Conservation (phyloP, 2,797 vertebrate species). For the Protonibea diacanthus region DNA sequence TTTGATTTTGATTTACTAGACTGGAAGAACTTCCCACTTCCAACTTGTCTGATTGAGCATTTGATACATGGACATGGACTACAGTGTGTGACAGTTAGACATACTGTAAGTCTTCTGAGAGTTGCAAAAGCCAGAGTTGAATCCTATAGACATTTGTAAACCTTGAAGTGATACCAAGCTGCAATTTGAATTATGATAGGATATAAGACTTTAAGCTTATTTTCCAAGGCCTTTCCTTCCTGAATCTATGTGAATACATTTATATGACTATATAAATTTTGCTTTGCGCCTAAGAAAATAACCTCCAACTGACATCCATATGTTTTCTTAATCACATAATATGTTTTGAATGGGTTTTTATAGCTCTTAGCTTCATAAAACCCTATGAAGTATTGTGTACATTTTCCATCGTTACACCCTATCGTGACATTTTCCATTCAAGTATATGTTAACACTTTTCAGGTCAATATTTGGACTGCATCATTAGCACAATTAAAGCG, state of each 20-base stretch:
- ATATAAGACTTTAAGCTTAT: conserved; percentile 30
- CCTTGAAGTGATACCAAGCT: conserved; percentile 34
- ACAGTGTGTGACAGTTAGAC: conserved; percentile 14
- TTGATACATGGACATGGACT: conserved; percentile 14
- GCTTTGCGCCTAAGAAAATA: conserved; percentile 21
- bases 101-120: conserved; percentile 24
- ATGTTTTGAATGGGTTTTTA: conserved; percentile 53
- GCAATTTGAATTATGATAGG: conserved; percentile 46
- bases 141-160: conserved; percentile 34
- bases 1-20: conserved; percentile 34
- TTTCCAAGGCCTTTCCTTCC: conserved; percentile 51
- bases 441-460: conserved; percentile 33
- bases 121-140: background rate
- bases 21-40: conserved; percentile 27
- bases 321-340: conserved; percentile 67
- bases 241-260: conserved; percentile 42
- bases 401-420: conserved; percentile 36
- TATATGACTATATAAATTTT: conserved; percentile 45
- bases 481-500: conserved; percentile 34
- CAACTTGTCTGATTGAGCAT: conserved; percentile 32
- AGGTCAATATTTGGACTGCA: conserved; percentile 33
- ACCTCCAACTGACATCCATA: conserved; percentile 34
- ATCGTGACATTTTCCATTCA: conserved; percentile 53
- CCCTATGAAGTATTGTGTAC: conserved; percentile 41
- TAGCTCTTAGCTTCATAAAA: conserved; percentile 46